Base-by-base conservation (phyloP, 2,888 invertebrate genomes). In the Parapristionchus giblindavisi region DNA sequence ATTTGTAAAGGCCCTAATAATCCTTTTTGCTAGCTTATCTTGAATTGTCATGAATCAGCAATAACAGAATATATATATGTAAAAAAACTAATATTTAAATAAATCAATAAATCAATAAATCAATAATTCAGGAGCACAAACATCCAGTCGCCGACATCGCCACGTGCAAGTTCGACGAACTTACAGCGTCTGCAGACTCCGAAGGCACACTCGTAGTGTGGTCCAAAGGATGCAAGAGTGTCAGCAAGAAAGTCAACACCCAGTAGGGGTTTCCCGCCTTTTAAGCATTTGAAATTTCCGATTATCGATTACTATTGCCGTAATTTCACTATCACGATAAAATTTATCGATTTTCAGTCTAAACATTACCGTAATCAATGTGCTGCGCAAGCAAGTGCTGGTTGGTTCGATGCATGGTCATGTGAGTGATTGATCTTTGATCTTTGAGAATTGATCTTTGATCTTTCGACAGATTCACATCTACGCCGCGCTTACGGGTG, bases 151-250 rank as follows among this genome's bases (percentile, higher is more conserved):
- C 82, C 11, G 87, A 85, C 68, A 76, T 87, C 21, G 85, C 86
- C 3, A 86, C 87, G 3, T 87, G 87, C 74, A 76, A 79, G 14
- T 87, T 83, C 73, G 87, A 87, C 74, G 83, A 84, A 54, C 73
- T 87, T 3, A 87, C 87, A 5, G 81, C 82, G 8, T 83, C 84
- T 11, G 81, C 79, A 6, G 85, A 84, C 61, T 76, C 78, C 2
- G 63, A 63, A 14, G 87, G 87, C 5, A 79, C 78, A 21, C 54
- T 87, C 1, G 77, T 85, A 6, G 81, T 87, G 0, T 87, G 87
- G 87, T 76, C 80, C 29, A 85, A 83, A 65, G 81, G 82, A 4
- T 76, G 83, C 51, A 85, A 86, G 77, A 80, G 79, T 5, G 80
- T 80, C 4, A 71, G 75, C 21, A 80, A 82, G 40, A 74, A 77